phyloP scores from a whole-genome alignment of 2,888 invertebrate genomes.

The Lithosia quadra region DNA sequence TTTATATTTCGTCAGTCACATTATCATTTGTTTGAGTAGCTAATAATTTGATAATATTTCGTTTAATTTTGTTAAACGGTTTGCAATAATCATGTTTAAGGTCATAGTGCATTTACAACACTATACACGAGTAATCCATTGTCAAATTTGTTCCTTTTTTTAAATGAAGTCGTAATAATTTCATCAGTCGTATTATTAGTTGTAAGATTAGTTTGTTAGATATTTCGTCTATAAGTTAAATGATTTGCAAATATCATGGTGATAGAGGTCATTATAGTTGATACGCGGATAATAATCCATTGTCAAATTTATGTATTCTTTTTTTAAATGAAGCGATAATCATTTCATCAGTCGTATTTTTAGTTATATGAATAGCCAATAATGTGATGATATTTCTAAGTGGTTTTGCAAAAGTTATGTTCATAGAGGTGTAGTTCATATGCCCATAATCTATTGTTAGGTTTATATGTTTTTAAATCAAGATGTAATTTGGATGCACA shows the following conservation, averaged over 20 bases:
- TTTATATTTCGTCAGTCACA: no score
- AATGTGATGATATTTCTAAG: background rate
- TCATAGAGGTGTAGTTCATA: background rate
- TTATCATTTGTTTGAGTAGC: no score
- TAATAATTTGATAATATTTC: background rate
- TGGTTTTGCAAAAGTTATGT: background rate
- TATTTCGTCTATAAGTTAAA: background rate
- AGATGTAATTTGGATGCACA: no score
- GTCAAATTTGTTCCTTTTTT: slow-evolving; percentile 1
- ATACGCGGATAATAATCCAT: background rate
- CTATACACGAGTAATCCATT: background rate
- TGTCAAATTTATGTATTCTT: background rate
- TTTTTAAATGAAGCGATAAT: background rate
- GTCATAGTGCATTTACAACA: background rate
- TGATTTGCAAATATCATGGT: background rate
- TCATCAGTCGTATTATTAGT: background rate
- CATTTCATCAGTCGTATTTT: background rate
- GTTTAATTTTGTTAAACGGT: background rate
- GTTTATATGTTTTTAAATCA: no score
- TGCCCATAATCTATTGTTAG: background rate
- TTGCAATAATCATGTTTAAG: slow-evolving; percentile 1
- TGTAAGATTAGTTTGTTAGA: background rate
- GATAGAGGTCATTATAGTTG: background rate
- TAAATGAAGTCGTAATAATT: background rate
- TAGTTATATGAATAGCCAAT: background rate